Conservation (phyloP, 1,140 invertebrate species). For the Polypedilum vanderplanki region DNA sequence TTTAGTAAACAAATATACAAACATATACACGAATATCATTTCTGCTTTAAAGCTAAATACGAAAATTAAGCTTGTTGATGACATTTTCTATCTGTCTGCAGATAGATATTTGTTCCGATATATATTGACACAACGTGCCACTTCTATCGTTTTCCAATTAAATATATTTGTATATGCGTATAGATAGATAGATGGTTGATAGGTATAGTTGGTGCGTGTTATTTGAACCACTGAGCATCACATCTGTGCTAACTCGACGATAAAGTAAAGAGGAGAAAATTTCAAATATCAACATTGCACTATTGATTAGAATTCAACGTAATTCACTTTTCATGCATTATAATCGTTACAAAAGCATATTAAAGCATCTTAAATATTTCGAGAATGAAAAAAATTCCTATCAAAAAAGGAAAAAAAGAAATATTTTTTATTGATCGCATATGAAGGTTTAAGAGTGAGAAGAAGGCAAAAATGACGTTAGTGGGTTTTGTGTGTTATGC, state of each 20-base stretch:
- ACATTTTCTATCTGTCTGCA: not conserved
- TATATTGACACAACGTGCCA: conserved; percentile 11
- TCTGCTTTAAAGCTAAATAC: not conserved
- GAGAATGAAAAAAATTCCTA: no score
- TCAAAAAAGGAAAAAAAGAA: no score
- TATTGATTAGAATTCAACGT: no score
- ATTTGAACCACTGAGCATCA: no score
- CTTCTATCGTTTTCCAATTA: conserved; percentile 13
- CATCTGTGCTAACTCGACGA: no score
- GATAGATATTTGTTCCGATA: not conserved
- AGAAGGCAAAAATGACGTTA: not conserved
- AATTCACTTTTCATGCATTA: no score
- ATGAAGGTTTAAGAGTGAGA: no score
- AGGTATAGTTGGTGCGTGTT: not conserved
- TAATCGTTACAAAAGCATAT: no score
- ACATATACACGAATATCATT: not conserved
- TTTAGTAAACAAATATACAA: not conserved
- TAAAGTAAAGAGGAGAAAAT: no score
- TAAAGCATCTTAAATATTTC: no score
- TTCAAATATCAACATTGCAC: no score
- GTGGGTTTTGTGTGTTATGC: not conserved
- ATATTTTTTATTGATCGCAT: no score
- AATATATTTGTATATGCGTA: not conserved
- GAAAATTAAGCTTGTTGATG: conserved; percentile 1
- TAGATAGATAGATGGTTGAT: conserved; percentile 8